phyloP scores from a whole-genome alignment of 2,888 invertebrate species.

The Eupithecia vulgata region DNA sequence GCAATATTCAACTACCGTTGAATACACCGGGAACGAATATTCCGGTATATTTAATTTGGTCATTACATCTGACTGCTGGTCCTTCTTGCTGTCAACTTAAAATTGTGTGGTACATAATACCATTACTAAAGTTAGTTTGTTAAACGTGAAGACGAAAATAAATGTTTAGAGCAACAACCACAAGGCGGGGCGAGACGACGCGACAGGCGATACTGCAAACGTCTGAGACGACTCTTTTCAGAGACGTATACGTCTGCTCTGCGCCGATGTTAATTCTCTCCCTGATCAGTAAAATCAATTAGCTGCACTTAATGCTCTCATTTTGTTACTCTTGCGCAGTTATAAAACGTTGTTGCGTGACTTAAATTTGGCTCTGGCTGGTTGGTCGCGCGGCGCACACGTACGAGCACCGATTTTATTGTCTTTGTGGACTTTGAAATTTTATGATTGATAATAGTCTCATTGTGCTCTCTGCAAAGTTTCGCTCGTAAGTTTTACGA shows the following conservation, averaged over 20 bases:
- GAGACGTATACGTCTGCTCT: background rate
- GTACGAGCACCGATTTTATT: slow-evolving; percentile 22
- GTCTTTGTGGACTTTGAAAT: slow-evolving; percentile 19
- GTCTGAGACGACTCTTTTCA: no score
- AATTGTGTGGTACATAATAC: background rate
- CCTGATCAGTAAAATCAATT: background rate
- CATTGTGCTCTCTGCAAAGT: background rate
- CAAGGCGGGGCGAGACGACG: no score
- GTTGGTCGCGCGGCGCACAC: slow-evolving; percentile 29
- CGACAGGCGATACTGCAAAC: background rate
- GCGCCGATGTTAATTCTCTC: no score
- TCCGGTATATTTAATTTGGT: no score
- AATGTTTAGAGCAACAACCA: no score
- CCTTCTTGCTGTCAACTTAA: background rate
- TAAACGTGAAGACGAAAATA: background rate
- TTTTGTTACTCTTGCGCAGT: slow-evolving; percentile 29
- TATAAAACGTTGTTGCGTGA: slow-evolving; percentile 31
- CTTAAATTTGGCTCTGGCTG: slow-evolving; percentile 29
- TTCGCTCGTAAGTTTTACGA: background rate
- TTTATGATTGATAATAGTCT: slow-evolving; percentile 4
- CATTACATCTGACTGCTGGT: background rate
- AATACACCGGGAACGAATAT: background rate
- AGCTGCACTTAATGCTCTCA: slow-evolving; percentile 14
- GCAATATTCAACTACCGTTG: background rate
- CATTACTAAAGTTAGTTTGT: background rate